A percentile compares a stretch with the other conserved stretches of the same genome.
Conservation (phyloP, 2,888 invertebrate species). For the Linnaemya vulpina region DNA sequence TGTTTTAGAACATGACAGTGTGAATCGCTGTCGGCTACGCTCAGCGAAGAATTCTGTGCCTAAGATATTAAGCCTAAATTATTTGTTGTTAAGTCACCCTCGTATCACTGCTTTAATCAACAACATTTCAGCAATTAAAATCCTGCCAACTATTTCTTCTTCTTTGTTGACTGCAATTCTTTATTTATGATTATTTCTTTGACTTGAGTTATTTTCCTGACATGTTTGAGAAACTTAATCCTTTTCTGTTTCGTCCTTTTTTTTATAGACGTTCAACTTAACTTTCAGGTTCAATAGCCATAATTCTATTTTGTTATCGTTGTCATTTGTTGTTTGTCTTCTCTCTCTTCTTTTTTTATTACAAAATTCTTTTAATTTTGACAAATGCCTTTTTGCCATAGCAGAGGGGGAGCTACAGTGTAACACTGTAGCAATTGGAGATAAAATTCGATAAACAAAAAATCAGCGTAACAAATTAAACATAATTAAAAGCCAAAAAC, state of each 20-base stretch:
- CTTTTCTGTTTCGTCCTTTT: constrained; percentile 51
- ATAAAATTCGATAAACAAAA: constrained; percentile 47
- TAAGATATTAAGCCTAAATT: not conserved
- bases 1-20: no score
- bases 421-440: constrained; percentile 28
- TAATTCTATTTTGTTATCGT: constrained; percentile 48
- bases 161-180: not conserved
- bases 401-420: constrained; percentile 21
- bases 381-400: constrained; percentile 53
- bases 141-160: not conserved
- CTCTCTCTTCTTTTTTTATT: not conserved
- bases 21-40: no score
- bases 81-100: not conserved
- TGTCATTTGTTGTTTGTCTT: not conserved
- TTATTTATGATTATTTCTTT: constrained; percentile 62
- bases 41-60: no score
- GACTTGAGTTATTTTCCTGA: constrained; percentile 31
- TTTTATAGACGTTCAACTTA: constrained; percentile 33
- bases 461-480: constrained; percentile 72
- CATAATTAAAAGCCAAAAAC: constrained; percentile 70
- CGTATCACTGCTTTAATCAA: not conserved
- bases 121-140: constrained; percentile 12
- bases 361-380: constrained; percentile 52
- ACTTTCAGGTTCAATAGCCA: constrained; percentile 69
- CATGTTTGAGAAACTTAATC: constrained; percentile 54